Evolutionary conservation across 2,888 invertebrate genomes (phyloP).

Genomic region (Andrena fulva): DNA sequence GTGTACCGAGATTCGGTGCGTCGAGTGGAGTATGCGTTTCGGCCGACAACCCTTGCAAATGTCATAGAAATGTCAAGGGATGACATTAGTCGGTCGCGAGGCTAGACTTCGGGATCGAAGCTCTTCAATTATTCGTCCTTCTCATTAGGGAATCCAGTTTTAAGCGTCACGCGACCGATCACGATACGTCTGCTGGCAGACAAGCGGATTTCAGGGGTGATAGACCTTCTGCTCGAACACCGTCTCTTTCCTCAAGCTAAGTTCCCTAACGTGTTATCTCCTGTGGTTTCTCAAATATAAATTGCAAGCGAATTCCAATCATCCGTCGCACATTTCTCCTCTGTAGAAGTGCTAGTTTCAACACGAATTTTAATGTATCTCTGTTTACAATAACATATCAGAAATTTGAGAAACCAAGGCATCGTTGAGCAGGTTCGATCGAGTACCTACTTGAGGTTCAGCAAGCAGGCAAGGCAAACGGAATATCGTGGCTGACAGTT

Average conservation of each 20-base stretch:
- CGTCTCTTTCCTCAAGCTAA: conserved; percentile 32
- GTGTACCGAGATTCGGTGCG: too few species aligned
- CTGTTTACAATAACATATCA: too few species aligned
- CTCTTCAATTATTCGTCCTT: conserved; percentile 51
- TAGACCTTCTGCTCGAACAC: conserved; percentile 34
- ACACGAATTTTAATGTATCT: too few species aligned
- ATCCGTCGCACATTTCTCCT: too few species aligned
- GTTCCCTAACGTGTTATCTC: conserved; percentile 27
- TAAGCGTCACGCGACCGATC: conserved; percentile 43
- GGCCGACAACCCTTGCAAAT: conserved; percentile 37
- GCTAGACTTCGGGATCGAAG: conserved; percentile 11
- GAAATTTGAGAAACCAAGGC: too few species aligned
- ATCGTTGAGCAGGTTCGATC: too few species aligned
- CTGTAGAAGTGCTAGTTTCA: too few species aligned
- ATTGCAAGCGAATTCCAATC: conserved; percentile 66
- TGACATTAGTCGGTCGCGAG: conserved; percentile 34
- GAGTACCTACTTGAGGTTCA: neutral
- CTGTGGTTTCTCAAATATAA: conserved; percentile 52
- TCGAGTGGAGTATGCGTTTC: neutral
- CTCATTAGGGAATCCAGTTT: conserved; percentile 54
- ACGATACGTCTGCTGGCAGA: conserved; percentile 55
- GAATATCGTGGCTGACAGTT: neutral
- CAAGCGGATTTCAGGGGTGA: conserved; percentile 56
- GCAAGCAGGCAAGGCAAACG: neutral
- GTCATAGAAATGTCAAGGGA: conserved; percentile 54